Conservation (phyloP, 1,140 invertebrate species). For the Camponotus vicinus region DNA sequence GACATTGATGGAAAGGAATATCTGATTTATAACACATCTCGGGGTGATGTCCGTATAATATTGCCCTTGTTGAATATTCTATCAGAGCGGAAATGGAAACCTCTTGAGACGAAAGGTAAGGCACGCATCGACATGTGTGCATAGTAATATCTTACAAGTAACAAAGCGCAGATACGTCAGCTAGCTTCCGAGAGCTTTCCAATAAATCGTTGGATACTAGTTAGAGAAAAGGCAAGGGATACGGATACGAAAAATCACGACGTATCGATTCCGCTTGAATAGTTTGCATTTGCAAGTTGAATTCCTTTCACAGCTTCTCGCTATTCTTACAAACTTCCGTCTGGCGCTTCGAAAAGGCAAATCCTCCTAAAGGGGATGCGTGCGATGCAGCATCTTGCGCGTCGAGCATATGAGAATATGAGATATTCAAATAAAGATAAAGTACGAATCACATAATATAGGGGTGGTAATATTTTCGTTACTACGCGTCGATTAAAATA, state of each 20-base stretch:
- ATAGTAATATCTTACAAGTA: constrained; percentile 51
- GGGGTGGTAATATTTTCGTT: constrained; percentile 39
- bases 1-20: constrained; percentile 42
- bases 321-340: constrained; percentile 22
- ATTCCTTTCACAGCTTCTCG: constrained; percentile 11
- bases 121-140: constrained; percentile 47
- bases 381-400: not conserved
- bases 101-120: constrained; percentile 45
- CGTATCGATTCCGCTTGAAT: constrained; percentile 56
- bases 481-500: not conserved
- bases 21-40: constrained; percentile 52
- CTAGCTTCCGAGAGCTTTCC: not conserved
- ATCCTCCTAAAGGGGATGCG: not conserved
- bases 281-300: constrained; percentile 41
- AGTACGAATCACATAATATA: not conserved
- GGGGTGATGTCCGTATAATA: not conserved
- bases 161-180: constrained; percentile 1
- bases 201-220: constrained; percentile 46
- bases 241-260: constrained; percentile 38
- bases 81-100: constrained; percentile 45
- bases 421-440: constrained; percentile 62
- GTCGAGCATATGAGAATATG: not conserved
- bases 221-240: not conserved
- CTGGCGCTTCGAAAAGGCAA: constrained; percentile 40
- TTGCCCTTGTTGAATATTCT: constrained; percentile 45